Base-by-base conservation (phyloP, 1,140 invertebrate genomes). In the Vanessa atalanta region DNA sequence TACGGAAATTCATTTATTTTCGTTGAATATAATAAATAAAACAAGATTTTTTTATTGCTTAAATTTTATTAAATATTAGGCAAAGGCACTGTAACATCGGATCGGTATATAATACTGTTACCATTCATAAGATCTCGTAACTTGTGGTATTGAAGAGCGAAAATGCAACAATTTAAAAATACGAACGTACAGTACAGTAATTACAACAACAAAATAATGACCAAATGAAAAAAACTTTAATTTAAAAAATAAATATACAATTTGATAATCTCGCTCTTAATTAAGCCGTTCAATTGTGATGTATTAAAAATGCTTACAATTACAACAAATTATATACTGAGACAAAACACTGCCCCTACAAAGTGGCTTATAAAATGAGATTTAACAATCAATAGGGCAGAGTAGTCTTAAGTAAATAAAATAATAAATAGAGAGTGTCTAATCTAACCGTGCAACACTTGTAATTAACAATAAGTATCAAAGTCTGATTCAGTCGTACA, bases 41-140 rank as follows among this genome's bases (percentile, higher is more conserved):
- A 83, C 73, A 76, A 78, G 72, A 69, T 79, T 79, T 76, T 20
- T 20, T 70, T 74, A 76, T 20, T 70, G 73, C 77, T 79, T 81
- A 82, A 73, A 80, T 65, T 81, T 83, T 83, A 83, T 82, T 85
- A 80, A 79, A 82, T 80, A 83, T 84, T 82, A 83, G 51, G 51
- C 73, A 83, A 85, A 86, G 84, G 84, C 84, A 86, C 84, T 83
- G 75, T 83, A 83, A 82, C 78, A 81, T 81, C 76, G 79, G 79
- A 71, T 75, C 70, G 61, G 73, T 72, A 77, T 75, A 75, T 84
- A 83, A 86, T 86, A 86, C 82, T 85, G 83, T 83, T 83, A 70
- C 76, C 67, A 72, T 82, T 79, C 76, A 79, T 55, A 78, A 79
- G 68, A 80, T 69, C 72, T 74, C 70, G 71, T 72, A 64, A 70